Conservation (phyloP, 1,140 invertebrate genomes). For the Scaptodrosophila lebanonensis region DNA sequence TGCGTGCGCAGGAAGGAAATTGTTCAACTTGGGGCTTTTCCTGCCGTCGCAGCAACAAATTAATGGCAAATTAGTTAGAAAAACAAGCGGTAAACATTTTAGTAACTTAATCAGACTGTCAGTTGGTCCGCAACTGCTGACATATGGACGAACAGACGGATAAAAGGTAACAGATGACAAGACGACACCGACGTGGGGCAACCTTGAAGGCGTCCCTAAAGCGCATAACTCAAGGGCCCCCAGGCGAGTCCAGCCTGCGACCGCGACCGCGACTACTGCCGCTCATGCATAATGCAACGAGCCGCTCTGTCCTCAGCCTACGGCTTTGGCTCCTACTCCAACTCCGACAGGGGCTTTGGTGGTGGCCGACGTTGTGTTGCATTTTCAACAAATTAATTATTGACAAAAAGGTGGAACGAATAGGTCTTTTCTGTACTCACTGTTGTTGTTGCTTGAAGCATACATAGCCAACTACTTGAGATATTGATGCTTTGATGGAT, state of each 20-base stretch:
- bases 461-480: too few relatives aligned
- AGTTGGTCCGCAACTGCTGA: not conserved
- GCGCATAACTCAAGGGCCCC: slow-evolving; percentile 52
- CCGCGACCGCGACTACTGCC: too few relatives aligned
- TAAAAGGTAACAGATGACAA: not conserved
- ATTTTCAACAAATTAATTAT: slow-evolving; percentile 75
- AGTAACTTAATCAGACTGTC: slow-evolving; percentile 58
- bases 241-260: not conserved
- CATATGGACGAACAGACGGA: not conserved
- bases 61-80: slow-evolving; percentile 68
- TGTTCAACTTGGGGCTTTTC: slow-evolving; percentile 19
- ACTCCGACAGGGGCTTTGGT: slow-evolving; percentile 29
- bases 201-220: slow-evolving; percentile 60
- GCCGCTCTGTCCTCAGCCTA: slow-evolving; percentile 25
- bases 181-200: slow-evolving; percentile 22
- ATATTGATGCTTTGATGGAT: too few relatives aligned
- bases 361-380: slow-evolving; percentile 59
- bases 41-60: slow-evolving; percentile 46
- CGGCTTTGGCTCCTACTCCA: not conserved
- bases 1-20: slow-evolving; percentile 60
- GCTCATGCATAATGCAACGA: slow-evolving; percentile 68
- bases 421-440: slow-evolving; percentile 15
- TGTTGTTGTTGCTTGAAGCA: too few relatives aligned
- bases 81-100: slow-evolving; percentile 46
- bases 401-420: slow-evolving; percentile 63